Evolutionary conservation across 2,113 vertebrate genomes (phyloP).

Genomic region (Centropristis striata): DNA sequence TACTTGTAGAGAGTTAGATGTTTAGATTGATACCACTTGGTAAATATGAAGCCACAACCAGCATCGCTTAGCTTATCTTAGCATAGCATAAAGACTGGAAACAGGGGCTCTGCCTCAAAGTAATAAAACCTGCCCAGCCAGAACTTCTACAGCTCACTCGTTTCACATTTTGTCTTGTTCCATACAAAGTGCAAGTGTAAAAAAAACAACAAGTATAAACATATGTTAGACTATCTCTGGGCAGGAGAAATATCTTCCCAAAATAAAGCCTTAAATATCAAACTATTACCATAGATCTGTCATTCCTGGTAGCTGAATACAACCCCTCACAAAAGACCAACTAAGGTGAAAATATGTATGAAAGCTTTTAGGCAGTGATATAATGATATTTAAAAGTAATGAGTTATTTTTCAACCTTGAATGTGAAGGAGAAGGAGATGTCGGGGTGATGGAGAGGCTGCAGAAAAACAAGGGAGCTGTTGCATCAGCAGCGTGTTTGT

Average conservation of each 20-base stretch:
- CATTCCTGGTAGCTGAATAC: neutral
- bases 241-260: neutral
- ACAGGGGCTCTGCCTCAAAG: neutral
- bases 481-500: slow-evolving; percentile 23
- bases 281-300: neutral
- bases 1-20: neutral
- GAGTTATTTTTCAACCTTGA: slow-evolving; percentile 1
- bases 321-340: neutral
- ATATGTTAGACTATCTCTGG: neutral
- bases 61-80: neutral
- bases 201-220: neutral
- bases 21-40: neutral
- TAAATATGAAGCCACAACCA: neutral
- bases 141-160: neutral
- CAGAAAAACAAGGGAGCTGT: neutral
- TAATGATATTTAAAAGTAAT: neutral
- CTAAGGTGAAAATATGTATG: neutral
- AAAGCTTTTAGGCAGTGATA: neutral
- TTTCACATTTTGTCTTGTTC: neutral
- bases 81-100: neutral
- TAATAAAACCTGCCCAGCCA: neutral
- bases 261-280: neutral
- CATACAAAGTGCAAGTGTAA: neutral
- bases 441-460: neutral
- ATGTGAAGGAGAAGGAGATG: slow-evolving; percentile 1